phyloP scores from a whole-genome alignment of 2,113 vertebrate genomes.

The Lucifuga dentata region DNA sequence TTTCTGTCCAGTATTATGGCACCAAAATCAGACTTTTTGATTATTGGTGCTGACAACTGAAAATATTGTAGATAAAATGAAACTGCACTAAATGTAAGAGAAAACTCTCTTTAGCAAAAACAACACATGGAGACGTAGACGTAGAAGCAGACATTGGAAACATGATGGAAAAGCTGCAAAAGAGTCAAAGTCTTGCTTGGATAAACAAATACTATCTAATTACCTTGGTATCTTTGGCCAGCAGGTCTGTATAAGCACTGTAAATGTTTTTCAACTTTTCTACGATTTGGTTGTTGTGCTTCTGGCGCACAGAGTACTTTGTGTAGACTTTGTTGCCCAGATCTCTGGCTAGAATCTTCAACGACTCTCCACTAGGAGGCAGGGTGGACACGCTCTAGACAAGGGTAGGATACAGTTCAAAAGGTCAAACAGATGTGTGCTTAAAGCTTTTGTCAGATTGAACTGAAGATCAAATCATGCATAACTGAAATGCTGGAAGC shows the following conservation, averaged over 20 bases:
- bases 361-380: slow-evolving; percentile 87
- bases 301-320: slow-evolving; percentile 82
- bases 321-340: slow-evolving; percentile 84
- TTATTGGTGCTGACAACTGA: too few relatives aligned
- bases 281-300: slow-evolving; percentile 73
- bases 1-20: background rate
- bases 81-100: too few relatives aligned
- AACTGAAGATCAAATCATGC: background rate
- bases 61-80: too few relatives aligned
- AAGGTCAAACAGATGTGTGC: slow-evolving; percentile 3
- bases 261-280: slow-evolving; percentile 84
- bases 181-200: too few relatives aligned
- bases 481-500: slow-evolving; percentile 7
- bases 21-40: too few relatives aligned
- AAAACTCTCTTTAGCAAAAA: background rate
- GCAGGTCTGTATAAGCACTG: slow-evolving; percentile 80
- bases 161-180: too few relatives aligned
- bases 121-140: background rate
- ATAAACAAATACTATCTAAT: slow-evolving; percentile 1
- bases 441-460: background rate
- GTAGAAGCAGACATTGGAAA: background rate
- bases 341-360: slow-evolving; percentile 82
- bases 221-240: slow-evolving; percentile 89
- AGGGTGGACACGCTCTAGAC: slow-evolving; percentile 83
- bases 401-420: slow-evolving; percentile 18